Evolutionary conservation across 1,140 invertebrate species (phyloP).

Genomic region (Macrobrachium rosenbergii): DNA sequence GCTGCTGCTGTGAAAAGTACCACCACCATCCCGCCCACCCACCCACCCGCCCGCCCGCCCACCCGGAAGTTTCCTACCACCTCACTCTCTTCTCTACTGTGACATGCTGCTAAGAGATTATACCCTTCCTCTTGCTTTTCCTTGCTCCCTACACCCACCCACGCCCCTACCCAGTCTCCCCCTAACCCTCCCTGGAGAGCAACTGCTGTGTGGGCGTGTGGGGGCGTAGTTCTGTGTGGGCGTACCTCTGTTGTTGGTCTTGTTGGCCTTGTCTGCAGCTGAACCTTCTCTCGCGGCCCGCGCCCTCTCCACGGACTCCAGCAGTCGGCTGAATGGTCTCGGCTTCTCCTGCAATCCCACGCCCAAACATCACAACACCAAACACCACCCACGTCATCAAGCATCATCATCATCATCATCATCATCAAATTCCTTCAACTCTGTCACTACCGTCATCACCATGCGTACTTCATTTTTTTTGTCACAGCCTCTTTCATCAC

Average conservation of each 20-base stretch:
- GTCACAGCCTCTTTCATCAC: too few species aligned
- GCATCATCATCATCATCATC: constrained; percentile 6
- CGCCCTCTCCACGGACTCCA: constrained; percentile 56
- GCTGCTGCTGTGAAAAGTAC: constrained; percentile 16
- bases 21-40: constrained; percentile 23
- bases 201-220: constrained; percentile 59
- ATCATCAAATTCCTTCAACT: background rate
- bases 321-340: constrained; percentile 51
- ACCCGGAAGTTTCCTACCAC: background rate
- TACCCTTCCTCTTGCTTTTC: constrained; percentile 4
- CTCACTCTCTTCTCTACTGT: too few species aligned
- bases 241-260: constrained; percentile 61
- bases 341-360: constrained; percentile 59
- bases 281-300: constrained; percentile 55
- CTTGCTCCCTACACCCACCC: constrained; percentile 17
- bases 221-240: constrained; percentile 56
- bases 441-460: background rate
- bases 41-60: background rate
- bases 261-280: constrained; percentile 58
- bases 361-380: constrained; percentile 7
- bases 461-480: too few species aligned
- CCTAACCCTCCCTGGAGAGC: constrained; percentile 32
- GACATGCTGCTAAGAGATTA: background rate
- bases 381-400: constrained; percentile 3
- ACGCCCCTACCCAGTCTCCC: constrained; percentile 22